These are phyloP conservation scores for Leptopilina clavipes DNA, from an alignment of 1,140 invertebrate genomes.

Conservation along the genomic window DNA sequence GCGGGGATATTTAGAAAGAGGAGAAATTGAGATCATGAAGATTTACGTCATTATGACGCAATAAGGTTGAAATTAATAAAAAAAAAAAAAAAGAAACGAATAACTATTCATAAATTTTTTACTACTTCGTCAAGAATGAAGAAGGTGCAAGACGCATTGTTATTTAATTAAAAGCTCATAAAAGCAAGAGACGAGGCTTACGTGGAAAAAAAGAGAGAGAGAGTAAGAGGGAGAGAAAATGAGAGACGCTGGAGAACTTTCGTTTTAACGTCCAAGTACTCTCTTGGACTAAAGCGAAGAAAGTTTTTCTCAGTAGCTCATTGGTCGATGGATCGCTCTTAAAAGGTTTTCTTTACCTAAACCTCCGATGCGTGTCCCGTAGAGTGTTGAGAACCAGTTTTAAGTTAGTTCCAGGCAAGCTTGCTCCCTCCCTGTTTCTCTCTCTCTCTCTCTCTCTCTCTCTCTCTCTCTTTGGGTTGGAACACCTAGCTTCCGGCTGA, in stretches of 20 bases:
- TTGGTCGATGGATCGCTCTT: conserved; percentile 48
- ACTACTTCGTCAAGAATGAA: neutral
- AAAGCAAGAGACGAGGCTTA: neutral
- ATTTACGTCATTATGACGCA: neutral
- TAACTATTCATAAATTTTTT: neutral
- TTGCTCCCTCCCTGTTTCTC: neutral
- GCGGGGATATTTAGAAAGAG: too few species aligned
- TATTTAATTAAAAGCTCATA: conserved; percentile 29
- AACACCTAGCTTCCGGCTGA: conserved; percentile 39
- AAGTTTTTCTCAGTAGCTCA: conserved; percentile 49
- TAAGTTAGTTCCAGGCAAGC: conserved; percentile 37
- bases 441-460: conserved; percentile 22
- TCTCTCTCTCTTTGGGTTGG: conserved; percentile 31
- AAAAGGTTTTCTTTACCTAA: conserved; percentile 41
- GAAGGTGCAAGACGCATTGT: neutral
- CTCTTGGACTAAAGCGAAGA: conserved; percentile 31
- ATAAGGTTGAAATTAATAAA: neutral
- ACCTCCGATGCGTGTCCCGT: conserved; percentile 18
- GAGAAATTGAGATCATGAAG: too few species aligned
- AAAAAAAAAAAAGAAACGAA: neutral
- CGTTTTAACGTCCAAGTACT: conserved; percentile 13
- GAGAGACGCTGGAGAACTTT: conserved; percentile 9
- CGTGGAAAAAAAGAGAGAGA: neutral
- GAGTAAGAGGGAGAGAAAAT: neutral
- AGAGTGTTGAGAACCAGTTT: conserved; percentile 34